phyloP scores from a whole-genome alignment of 92 coral and sea anemone genomes.

The Ricordea florida region DNA sequence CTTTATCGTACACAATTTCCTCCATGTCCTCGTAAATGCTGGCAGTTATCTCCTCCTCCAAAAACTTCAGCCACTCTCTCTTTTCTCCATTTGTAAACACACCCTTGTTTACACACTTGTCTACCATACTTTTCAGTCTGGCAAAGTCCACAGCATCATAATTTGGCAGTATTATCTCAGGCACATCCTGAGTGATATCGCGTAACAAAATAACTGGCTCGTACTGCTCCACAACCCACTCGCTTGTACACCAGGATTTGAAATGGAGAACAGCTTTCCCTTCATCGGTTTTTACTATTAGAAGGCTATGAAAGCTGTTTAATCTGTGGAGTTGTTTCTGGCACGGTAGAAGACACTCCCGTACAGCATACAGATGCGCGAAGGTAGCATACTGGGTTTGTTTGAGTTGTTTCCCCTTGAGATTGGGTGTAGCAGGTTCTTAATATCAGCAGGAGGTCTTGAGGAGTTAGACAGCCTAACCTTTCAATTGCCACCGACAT shows the following conservation, averaged over 20 bases:
- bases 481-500: constrained; percentile 52
- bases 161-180: constrained; percentile 43
- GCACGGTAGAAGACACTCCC: constrained; percentile 57
- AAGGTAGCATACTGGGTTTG: constrained; percentile 49
- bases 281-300: constrained; percentile 10
- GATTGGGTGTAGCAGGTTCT: constrained; percentile 54
- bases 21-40: constrained; percentile 18
- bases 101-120: constrained; percentile 42
- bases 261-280: constrained; percentile 23
- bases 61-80: constrained; percentile 29
- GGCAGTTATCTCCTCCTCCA: constrained; percentile 13
- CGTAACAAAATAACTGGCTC: constrained; percentile 32
- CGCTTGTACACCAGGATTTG: constrained; percentile 36
- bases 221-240: constrained; percentile 11
- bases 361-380: constrained; percentile 36
- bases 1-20: constrained; percentile 18
- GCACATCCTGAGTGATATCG: constrained; percentile 31
- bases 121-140: constrained; percentile 48
- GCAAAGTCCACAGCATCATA: constrained; percentile 34
- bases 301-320: constrained; percentile 42
- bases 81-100: constrained; percentile 16
- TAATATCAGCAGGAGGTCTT: constrained; percentile 48
- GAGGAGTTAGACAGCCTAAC: constrained; percentile 51
- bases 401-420: constrained; percentile 53
- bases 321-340: constrained; percentile 18